phyloP scores from a whole-genome alignment of 2,888 invertebrate species.

The Atethmia centrago region DNA sequence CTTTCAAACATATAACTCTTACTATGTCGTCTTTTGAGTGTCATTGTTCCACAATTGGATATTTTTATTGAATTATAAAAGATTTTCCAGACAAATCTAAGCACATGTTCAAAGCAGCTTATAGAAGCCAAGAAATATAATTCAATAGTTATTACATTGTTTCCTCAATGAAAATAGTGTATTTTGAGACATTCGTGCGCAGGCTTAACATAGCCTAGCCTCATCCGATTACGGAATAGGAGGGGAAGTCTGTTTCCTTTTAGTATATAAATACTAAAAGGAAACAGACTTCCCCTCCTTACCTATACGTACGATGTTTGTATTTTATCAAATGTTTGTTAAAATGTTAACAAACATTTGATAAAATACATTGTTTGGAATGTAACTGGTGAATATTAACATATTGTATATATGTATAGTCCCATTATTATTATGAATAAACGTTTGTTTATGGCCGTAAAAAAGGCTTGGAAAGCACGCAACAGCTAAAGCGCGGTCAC shows the following conservation, averaged over 20 bases:
- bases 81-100: neutral
- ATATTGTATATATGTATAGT: neutral
- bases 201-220: neutral
- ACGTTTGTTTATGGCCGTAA: too few relatives aligned
- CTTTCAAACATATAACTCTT: too few relatives aligned
- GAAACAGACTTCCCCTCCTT: too few relatives aligned
- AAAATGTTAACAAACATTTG: neutral
- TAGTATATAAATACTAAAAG: too few relatives aligned
- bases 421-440: too few relatives aligned
- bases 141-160: neutral
- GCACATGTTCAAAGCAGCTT: neutral
- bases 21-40: too few relatives aligned
- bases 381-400: neutral
- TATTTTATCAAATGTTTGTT: too few relatives aligned
- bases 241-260: slow-evolving; percentile 27
- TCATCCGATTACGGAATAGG: slow-evolving; percentile 27
- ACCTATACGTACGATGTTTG: too few relatives aligned
- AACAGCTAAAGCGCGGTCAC: too few relatives aligned
- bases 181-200: neutral
- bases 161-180: neutral
- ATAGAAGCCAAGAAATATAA: neutral
- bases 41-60: too few relatives aligned
- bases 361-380: neutral
- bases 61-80: too few relatives aligned
- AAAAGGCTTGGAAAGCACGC: neutral